Base-by-base conservation (phyloP, 2,113 vertebrate species). In the Notiomystis cincta region DNA sequence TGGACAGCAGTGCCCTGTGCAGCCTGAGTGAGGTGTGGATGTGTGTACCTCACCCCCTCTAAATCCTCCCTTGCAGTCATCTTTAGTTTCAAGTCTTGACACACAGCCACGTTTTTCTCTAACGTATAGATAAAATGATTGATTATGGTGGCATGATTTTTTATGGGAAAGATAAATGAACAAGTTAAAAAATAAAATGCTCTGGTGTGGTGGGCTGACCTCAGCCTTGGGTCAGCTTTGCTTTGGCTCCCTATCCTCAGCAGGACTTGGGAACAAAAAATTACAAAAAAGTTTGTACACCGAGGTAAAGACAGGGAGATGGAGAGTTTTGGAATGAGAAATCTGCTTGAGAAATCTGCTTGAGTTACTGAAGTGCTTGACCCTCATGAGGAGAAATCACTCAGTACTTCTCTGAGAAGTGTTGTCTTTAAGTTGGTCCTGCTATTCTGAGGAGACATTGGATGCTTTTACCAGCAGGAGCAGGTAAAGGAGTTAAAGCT, bases 201-300 rank as follows among this genome's bases (percentile, higher is more conserved):
- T 66, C 5, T 38, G 28, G 38, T 72, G n/a, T 35, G 31, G 13
- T 45, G 53, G n/a, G 31, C 27, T 79, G 70, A 30, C 45, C 21
- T 40, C 27, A 58, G 33, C 5, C 2, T 61, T 51, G 35, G 31
- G 15, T 35, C 53, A 42, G 21, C 38, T 1, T 6, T 22, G 30
- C 40, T 67, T 22, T 40, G 13, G 1, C 44, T 58, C 15, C 10
- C 3, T 8, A 15, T 40, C 42, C 20, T 57, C 19, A 35, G 14
- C 4, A 25, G 33, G 16, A 28, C 11, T 13, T 3, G 1, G 15
- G 40, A 6, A 64, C 33, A 28, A 64, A 76, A 47, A 27, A 19
- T 65, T 38, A 5, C 33, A 17, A 15, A 83, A 67, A 81, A 22
- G 3, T 31, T 87, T 0, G 0, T 40, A 15, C 10, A 13, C 56